These are phyloP conservation scores for Pluvialis apricaria DNA, from an alignment of 2,113 vertebrate genomes.

Conservation along the genomic window DNA sequence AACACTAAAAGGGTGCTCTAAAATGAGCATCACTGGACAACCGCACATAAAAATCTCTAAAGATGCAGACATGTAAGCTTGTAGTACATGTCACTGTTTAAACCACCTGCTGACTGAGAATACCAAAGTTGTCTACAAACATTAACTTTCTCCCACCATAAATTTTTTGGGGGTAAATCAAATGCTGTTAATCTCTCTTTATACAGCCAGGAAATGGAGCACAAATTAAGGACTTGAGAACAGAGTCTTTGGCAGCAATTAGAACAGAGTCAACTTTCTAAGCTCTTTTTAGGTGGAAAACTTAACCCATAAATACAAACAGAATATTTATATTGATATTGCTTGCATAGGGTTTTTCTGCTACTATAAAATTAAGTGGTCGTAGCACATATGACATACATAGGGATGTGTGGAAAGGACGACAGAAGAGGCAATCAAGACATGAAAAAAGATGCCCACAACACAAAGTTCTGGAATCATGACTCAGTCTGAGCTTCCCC, in stretches of 20 bases:
- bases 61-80: not conserved
- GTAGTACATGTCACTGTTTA: not conserved
- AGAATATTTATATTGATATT: not conserved
- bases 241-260: not conserved
- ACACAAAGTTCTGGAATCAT: not conserved
- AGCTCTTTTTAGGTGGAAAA: not conserved
- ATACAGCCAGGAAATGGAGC: not conserved
- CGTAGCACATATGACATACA: fast-evolving
- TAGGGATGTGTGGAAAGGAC: not conserved
- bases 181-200: not conserved
- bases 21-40: not conserved
- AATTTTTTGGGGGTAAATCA: not conserved
- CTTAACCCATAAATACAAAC: not conserved
- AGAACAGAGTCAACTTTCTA: not conserved
- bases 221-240: not conserved
- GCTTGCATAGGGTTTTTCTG: fast-evolving
- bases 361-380: not conserved
- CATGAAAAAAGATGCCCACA: not conserved
- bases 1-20: not conserved
- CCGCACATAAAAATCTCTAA: not conserved
- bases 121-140: not conserved
- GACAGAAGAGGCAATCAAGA: not conserved
- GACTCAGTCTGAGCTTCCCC: not conserved
- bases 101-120: not conserved
- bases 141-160: not conserved